Base-by-base conservation (phyloP, 2,113 vertebrate species). In the Esox niger region DNA sequence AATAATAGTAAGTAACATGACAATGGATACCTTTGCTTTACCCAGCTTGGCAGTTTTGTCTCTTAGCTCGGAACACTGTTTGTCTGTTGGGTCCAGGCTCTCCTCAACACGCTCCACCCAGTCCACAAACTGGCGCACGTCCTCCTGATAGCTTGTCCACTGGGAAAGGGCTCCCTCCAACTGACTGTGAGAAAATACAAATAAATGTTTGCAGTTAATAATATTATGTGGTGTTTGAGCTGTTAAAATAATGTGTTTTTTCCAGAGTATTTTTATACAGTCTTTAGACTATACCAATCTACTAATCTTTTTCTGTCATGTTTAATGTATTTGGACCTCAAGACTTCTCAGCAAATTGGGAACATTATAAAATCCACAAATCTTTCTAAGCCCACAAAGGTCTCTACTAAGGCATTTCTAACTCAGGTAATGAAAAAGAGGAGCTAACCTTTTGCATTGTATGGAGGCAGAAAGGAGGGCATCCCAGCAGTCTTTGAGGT, bases 121-220 rank as follows among this genome's bases (percentile, higher is more conserved):
- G 20, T 82, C 73, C 60, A 93, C 90, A 86, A 99, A 98, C 90
- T 96, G 95, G 0, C 79, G 89, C 3, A 97, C 89, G 0, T 97
- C 97, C 82, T 99, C 97, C 84, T 98, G 96, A 65, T 98, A 99
- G 82, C 95, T 98, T 33, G 96, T 98, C 97, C 97, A 98, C 80
- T 98, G 94, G 21, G 95, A 99, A 20, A 98, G 91, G 1, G 96
- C 94, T 6, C 94, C 94, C 80, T 99, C 97, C 35, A 99, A 89
- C 77, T 97, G 97, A 81, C 97, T 99, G 92, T 67, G 81, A 82
- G 5, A 90, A 90, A 65, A 93, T 87, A 1, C 13, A 29, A 26
- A 30, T 58, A 27, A 17, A 30, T 29, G 6, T 6, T 30, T 6
- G 8, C 10, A 58, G 27, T 7, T 30, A 59, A 10, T 30, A 55